Conservation (phyloP, 2,113 vertebrate genomes). For the Lonchura striata region DNA sequence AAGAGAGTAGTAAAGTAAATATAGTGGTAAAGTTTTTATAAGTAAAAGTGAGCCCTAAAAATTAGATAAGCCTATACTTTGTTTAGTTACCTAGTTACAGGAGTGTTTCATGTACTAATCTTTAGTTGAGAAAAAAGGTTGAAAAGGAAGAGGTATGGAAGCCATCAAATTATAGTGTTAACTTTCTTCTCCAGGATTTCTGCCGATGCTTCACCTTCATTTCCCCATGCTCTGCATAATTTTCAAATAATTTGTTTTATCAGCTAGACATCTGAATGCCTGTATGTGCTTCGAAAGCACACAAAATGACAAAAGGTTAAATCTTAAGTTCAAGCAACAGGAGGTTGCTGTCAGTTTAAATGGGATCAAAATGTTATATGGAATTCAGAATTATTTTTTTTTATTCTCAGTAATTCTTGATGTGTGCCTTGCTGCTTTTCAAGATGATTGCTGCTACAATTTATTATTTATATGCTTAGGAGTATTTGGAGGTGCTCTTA, state of each 20-base stretch:
- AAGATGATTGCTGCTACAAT: neutral
- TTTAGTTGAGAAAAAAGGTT: neutral
- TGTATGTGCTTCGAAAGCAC: neutral
- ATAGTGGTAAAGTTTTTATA: neutral
- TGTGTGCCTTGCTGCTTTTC: neutral
- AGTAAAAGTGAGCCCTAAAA: neutral
- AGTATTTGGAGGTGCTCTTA: neutral
- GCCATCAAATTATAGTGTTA: neutral
- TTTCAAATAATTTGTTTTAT: neutral
- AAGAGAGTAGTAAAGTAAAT: neutral
- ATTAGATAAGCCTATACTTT: neutral
- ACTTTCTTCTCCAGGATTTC: neutral
- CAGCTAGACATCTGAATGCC: neutral
- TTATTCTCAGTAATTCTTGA: neutral
- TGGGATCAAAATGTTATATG: neutral
- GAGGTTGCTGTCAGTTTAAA: neutral
- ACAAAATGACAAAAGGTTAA: neutral
- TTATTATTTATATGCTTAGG: neutral
- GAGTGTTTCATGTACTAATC: neutral
- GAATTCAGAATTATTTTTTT: neutral
- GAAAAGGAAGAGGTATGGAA: neutral
- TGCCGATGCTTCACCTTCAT: neutral
- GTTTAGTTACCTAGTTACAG: neutral
- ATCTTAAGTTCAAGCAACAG: constrained; percentile 7
- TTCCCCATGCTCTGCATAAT: neutral